phyloP scores from a whole-genome alignment of 2,888 invertebrate species.

The Leptinotarsa haldemani region DNA sequence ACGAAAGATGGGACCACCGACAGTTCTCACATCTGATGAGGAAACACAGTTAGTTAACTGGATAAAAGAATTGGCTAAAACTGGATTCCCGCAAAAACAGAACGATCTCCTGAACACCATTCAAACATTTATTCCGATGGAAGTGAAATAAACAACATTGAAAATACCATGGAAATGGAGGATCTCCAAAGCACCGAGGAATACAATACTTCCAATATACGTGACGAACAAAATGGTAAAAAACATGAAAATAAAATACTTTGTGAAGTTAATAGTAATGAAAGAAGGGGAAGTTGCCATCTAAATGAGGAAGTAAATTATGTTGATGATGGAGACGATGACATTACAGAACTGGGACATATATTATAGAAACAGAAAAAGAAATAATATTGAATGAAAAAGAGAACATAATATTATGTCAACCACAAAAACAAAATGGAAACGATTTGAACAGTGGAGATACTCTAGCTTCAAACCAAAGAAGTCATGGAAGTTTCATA shows the following conservation, averaged over 20 bases:
- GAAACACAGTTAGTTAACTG: not conserved
- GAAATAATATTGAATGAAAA: constrained; percentile 4
- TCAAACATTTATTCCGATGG: not conserved
- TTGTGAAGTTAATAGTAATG: constrained; percentile 1
- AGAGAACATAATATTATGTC: not conserved
- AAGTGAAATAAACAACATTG: constrained; percentile 5
- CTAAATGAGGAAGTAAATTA: not conserved
- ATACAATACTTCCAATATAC: not conserved
- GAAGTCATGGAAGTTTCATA: constrained; percentile 7
- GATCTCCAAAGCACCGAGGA: not conserved
- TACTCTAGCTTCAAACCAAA: not conserved
- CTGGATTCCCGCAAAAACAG: too few species aligned
- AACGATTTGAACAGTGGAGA: not conserved
- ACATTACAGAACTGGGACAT: constrained; percentile 3
- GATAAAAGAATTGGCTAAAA: too few species aligned
- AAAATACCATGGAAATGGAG: constrained; percentile 5
- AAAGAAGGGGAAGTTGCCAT: not conserved
- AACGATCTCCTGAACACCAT: too few species aligned
- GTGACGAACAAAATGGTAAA: not conserved
- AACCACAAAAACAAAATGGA: not conserved
- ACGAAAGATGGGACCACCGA: too few species aligned
- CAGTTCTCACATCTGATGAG: too few species aligned
- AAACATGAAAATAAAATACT: not conserved
- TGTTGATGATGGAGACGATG: not conserved
- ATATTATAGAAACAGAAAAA: constrained; percentile 4